Evolutionary conservation across 2,797 vertebrate genomes (phyloP), one percentile per base, ranked within the genome.

Genomic region (Mus minutoides): DNA sequence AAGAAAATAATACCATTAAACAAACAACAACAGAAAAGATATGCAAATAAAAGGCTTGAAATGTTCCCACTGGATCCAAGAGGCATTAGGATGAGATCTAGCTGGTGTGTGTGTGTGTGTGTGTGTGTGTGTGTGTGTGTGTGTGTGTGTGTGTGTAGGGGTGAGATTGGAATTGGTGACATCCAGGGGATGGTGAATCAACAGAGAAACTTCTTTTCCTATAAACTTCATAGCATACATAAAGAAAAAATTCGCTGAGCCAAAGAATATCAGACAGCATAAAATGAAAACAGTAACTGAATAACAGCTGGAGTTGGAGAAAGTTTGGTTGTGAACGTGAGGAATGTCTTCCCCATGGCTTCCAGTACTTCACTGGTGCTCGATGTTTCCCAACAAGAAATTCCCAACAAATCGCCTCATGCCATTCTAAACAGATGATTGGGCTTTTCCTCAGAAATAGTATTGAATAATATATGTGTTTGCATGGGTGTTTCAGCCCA

Each of bases 191-290:
- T 37, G 11, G 82, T 43, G 69, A 96, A 24, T 9, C 43, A 92
- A 40, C 2, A 97, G 31, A 71, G 58, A 60, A 90, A 62, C 5
- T 85, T 73, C 43, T 75, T 84, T 87, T 40, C 37, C 19, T 46
- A 86, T 69, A 96, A 94, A 40, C 86, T 52, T 71, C 37, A 91
- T 19, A 93, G 40, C 21, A 71, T 56, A 29, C 82, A 78, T 87
- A 64, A 56, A 94, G n/a, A 43, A 37, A 29, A 86, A n/a, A 34
- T 77, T 71, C 31, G 46, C 85, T 60, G 52, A 88, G 29, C 10
- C n/a, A 60, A 77, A 92, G 60, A 88, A 62, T 88, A 90, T 71
- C 62, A 95, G 52, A 82, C 2, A 85, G 46, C 54, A 49, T 78
- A 52, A 43, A 60, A 76, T 82, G n/a, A 88, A 88, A 89, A 84